These are phyloP conservation scores for Hyperopisus bebe DNA, from an alignment of 2,113 vertebrate species.

Conservation along the genomic window DNA sequence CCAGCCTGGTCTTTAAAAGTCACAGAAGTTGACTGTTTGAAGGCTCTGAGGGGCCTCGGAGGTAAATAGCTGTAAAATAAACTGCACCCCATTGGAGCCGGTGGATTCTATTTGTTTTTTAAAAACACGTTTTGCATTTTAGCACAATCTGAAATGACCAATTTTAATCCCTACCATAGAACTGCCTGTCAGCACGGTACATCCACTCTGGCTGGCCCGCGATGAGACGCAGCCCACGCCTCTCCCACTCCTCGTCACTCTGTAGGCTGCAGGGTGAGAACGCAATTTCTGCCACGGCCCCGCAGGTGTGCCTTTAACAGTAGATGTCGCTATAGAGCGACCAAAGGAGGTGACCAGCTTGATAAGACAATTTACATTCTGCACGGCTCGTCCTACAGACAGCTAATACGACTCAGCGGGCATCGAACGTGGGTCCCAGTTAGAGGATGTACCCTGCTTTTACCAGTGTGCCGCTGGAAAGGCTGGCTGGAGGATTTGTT, in stretches of 20 bases:
- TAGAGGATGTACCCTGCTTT: not conserved
- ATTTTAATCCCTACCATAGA: not conserved
- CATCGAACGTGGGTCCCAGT: not conserved
- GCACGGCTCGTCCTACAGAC: not conserved
- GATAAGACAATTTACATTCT: not conserved
- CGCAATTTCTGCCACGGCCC: not conserved
- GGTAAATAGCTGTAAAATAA: not conserved
- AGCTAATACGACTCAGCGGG: not conserved
- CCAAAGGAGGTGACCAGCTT: not conserved
- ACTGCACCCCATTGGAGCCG: not conserved
- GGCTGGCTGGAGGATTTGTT: not conserved
- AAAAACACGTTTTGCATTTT: not conserved
- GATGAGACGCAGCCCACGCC: not conserved
- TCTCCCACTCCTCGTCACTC: not conserved
- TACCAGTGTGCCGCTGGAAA: not conserved
- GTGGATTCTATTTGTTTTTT: not conserved
- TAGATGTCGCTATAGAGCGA: constrained; percentile 1
- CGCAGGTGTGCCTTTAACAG: not conserved
- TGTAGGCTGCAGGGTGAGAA: not conserved
- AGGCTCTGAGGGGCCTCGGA: not conserved
- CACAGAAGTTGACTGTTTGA: not conserved
- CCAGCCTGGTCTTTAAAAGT: not conserved
- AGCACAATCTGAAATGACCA: not conserved
- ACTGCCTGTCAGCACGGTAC: not conserved
- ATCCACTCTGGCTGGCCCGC: not conserved